Percentiles rank a stretch among this genome's conserved stretches.
phyloP scores from a whole-genome alignment of 2,888 invertebrate species.

The Rugalucina vietnamica region DNA sequence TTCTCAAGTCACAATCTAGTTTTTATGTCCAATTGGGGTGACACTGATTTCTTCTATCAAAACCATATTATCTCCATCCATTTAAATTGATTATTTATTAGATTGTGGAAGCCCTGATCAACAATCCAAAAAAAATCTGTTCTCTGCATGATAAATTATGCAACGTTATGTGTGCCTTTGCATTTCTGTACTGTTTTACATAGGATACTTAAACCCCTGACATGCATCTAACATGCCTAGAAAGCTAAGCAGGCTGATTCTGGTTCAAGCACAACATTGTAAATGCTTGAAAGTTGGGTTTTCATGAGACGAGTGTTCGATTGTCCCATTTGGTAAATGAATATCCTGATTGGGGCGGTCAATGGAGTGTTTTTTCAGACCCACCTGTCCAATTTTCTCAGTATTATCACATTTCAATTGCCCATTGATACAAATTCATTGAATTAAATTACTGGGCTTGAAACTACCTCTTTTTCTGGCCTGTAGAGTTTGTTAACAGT shows the following conservation, averaged over 20 bases:
- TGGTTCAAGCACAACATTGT: too few relatives aligned
- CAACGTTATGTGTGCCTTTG: too few relatives aligned
- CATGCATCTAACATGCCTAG: too few relatives aligned
- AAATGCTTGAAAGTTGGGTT: too few relatives aligned
- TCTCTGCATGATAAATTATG: too few relatives aligned
- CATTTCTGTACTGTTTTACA: too few relatives aligned
- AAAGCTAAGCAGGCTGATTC: too few relatives aligned
- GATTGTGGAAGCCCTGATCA: neutral
- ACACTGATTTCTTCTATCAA: slow-evolving; percentile 5
- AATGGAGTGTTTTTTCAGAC: neutral
- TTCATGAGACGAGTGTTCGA: too few relatives aligned
- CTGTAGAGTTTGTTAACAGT: too few relatives aligned
- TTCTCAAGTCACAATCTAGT: too few relatives aligned
- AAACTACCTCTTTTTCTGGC: neutral
- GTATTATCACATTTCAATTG: slow-evolving; percentile 4
- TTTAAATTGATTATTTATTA: neutral
- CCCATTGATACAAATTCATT: slow-evolving; percentile 2
- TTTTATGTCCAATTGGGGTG: neutral
- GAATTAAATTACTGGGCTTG: neutral
- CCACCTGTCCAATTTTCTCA: slow-evolving; percentile 6
- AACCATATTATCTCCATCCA: neutral
- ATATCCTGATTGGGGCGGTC: neutral
- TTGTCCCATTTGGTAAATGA: neutral
- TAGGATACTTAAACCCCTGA: too few relatives aligned
- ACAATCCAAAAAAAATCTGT: too few relatives aligned